phyloP scores from a whole-genome alignment of 1,140 invertebrate genomes.

The Dolichoris vasculosae region DNA sequence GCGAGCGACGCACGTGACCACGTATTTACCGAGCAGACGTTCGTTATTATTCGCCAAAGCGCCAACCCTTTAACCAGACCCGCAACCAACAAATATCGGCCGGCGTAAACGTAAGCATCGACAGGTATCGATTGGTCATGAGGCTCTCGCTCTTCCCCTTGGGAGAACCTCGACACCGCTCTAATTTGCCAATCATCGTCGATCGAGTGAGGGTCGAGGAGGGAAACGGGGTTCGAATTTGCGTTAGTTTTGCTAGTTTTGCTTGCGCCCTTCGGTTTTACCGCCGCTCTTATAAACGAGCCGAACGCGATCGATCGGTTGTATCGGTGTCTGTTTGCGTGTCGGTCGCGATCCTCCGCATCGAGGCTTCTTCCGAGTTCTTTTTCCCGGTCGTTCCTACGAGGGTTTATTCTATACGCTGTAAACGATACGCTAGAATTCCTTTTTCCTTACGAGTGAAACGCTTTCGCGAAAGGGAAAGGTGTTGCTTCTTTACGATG shows the following conservation, averaged over 20 bases:
- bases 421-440: too few relatives aligned
- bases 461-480: too few relatives aligned
- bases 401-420: too few relatives aligned
- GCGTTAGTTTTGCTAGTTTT: conserved; percentile 34
- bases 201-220: neutral
- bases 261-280: neutral
- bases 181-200: conserved; percentile 45
- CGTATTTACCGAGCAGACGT: neutral
- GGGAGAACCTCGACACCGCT: neutral
- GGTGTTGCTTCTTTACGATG: too few relatives aligned
- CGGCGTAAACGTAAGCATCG: neutral
- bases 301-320: conserved; percentile 7
- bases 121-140: neutral
- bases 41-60: neutral
- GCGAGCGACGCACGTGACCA: neutral
- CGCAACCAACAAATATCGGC: neutral
- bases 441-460: too few relatives aligned
- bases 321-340: neutral
- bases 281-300: conserved; percentile 18
- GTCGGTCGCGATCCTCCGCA: neutral
- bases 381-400: too few relatives aligned
- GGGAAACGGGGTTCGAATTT: neutral
- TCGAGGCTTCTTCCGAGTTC: too few relatives aligned
- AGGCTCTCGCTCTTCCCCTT: neutral
- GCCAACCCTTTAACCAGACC: neutral